phyloP scores from a whole-genome alignment of 1,140 invertebrate species.

The Lepidurus couesii region DNA sequence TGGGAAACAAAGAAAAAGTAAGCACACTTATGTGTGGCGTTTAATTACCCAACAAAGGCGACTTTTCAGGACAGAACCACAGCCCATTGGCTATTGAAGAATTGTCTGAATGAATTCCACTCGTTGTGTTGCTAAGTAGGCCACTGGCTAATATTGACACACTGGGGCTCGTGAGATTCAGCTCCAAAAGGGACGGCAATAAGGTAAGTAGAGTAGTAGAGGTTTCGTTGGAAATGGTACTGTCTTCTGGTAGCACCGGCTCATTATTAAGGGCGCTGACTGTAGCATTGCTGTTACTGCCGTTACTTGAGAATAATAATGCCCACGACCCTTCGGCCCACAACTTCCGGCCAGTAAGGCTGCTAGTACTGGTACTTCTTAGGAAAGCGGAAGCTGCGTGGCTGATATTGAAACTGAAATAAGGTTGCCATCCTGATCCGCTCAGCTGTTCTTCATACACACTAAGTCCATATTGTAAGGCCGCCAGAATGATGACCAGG shows the following conservation, averaged over 20 bases:
- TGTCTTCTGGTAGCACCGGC: neutral
- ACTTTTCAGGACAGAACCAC: slow-evolving; percentile 21
- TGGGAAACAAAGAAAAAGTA: neutral
- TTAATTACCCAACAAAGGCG: slow-evolving; percentile 29
- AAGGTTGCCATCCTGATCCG: neutral
- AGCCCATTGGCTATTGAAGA: neutral
- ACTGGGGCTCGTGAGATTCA: neutral
- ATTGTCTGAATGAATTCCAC: neutral
- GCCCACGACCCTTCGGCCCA: neutral
- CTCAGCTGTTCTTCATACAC: neutral
- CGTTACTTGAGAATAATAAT: neutral
- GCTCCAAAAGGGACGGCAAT: neutral
- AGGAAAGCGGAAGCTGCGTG: neutral
- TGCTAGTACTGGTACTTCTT: neutral
- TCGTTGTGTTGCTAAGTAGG: slow-evolving; percentile 17
- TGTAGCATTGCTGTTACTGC: neutral
- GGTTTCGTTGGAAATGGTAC: neutral
- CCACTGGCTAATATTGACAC: neutral
- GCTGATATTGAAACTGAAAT: slow-evolving; percentile 10
- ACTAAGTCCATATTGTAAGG: neutral
- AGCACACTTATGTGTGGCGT: neutral
- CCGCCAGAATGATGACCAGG: neutral
- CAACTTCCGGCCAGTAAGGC: neutral
- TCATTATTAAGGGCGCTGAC: neutral
- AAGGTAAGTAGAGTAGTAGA: neutral